A percentile compares a stretch with the other conserved stretches of the same genome.
phyloP scores from a whole-genome alignment of 2,797 vertebrate genomes.

The Austrolebias charrua region DNA sequence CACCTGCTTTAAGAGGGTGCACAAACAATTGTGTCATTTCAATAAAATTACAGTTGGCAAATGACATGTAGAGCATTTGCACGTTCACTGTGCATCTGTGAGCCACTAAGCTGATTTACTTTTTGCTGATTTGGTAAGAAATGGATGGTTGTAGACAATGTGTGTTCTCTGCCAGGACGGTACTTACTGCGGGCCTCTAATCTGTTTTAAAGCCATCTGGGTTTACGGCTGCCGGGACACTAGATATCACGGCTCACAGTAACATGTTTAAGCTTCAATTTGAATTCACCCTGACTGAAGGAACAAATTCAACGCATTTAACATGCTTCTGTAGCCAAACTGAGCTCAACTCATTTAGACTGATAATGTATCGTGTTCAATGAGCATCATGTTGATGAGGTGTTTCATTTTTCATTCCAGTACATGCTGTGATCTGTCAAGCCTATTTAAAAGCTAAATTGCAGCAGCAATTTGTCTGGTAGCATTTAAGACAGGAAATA shows the following conservation, averaged over 20 bases:
- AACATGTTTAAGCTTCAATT: constrained; percentile 56
- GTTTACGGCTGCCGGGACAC: constrained; percentile 50
- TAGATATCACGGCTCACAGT: constrained; percentile 33
- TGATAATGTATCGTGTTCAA: constrained; percentile 11
- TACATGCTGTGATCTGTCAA: constrained; percentile 16
- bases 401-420: constrained; percentile 7
- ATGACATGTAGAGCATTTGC: not conserved
- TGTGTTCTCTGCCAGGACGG: constrained; percentile 39
- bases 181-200: constrained; percentile 62
- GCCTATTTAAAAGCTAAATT: constrained; percentile 10
- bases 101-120: constrained; percentile 34
- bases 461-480: not conserved
- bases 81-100: constrained; percentile 16
- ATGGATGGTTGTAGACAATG: constrained; percentile 47
- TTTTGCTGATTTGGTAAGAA: constrained; percentile 43
- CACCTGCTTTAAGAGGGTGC: not conserved
- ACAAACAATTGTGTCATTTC: constrained; percentile 1
- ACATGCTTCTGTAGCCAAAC: constrained; percentile 26
- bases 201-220: constrained; percentile 67
- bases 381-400: not conserved
- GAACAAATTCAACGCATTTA: constrained; percentile 42
- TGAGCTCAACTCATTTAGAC: constrained; percentile 1
- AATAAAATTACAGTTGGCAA: constrained; percentile 5
- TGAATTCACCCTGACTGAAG: constrained; percentile 44
- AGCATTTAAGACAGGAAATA: not conserved